These are phyloP conservation scores for Diabrotica undecimpunctata DNA, from an alignment of 1,140 invertebrate species.

Conservation along the genomic window DNA sequence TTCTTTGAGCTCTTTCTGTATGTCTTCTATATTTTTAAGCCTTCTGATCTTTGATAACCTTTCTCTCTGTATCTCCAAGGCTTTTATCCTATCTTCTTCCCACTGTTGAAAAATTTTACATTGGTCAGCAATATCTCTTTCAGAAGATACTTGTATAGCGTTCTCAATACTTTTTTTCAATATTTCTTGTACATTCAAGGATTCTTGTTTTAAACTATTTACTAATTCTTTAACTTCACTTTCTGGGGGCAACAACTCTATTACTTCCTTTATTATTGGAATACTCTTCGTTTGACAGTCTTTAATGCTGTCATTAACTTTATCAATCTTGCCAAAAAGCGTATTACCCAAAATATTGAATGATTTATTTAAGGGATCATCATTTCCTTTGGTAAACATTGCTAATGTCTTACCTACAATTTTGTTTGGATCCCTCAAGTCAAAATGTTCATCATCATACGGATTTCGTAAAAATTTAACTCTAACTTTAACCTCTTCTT, in stretches of 20 bases:
- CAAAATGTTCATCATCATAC: conserved; percentile 85
- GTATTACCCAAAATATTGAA: conserved; percentile 65
- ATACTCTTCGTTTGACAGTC: conserved; percentile 42
- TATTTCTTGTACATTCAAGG: conserved; percentile 43
- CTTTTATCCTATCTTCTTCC: conserved; percentile 53
- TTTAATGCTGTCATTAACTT: conserved; percentile 50
- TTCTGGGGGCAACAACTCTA: conserved; percentile 48
- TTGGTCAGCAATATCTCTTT: conserved; percentile 56
- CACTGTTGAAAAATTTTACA: conserved; percentile 59
- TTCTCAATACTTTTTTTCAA: conserved; percentile 54
- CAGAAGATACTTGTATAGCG: conserved; percentile 48
- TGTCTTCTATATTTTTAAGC: conserved; percentile 55
- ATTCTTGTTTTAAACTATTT: conserved; percentile 34
- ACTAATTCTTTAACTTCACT: conserved; percentile 37
- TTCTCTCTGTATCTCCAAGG: conserved; percentile 57
- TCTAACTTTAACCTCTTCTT: conserved; percentile 72
- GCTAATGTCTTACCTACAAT: conserved; percentile 76
- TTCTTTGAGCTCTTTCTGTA: conserved; percentile 56
- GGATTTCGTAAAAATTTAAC: conserved; percentile 77
- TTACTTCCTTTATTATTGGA: conserved; percentile 47
- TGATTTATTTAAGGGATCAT: conserved; percentile 58
- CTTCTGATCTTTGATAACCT: conserved; percentile 53
- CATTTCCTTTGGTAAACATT: conserved; percentile 54
- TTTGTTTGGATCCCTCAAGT: conserved; percentile 63
- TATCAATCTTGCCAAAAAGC: conserved; percentile 65